Conservation (phyloP, 2,113 vertebrate species). For the Melanostigma gelatinosum region DNA sequence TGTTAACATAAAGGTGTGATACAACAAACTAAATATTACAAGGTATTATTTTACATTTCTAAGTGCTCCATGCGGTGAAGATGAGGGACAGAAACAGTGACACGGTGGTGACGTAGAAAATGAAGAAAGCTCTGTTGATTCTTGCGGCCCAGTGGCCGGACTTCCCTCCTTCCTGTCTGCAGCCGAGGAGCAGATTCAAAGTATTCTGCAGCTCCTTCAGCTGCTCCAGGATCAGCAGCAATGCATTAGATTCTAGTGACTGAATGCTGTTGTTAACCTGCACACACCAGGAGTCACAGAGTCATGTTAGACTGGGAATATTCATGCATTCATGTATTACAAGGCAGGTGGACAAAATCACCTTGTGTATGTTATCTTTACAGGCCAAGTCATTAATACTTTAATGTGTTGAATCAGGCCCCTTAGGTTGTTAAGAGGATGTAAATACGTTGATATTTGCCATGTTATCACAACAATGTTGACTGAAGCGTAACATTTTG, state of each 20-base stretch:
- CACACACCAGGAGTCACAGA: constrained; percentile 5
- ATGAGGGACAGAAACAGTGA: constrained; percentile 64
- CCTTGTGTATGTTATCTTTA: neutral
- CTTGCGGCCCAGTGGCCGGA: constrained; percentile 40
- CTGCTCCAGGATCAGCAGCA: constrained; percentile 71
- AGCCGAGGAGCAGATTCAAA: constrained; percentile 12
- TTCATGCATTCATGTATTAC: neutral
- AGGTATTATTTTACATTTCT: neutral
- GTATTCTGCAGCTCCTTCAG: constrained; percentile 62
- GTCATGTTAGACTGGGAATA: neutral
- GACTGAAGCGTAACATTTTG: neutral
- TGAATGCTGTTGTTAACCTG: constrained; percentile 45
- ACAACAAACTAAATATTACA: neutral
- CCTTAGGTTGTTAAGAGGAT: neutral
- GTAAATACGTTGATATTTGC: neutral
- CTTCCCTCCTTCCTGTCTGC: neutral
- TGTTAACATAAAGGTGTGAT: neutral
- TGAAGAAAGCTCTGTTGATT: constrained; percentile 71
- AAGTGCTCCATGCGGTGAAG: constrained; percentile 62
- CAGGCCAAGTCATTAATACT: neutral
- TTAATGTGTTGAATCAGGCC: neutral
- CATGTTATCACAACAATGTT: neutral
- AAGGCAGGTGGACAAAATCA: neutral
- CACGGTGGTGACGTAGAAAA: constrained; percentile 60
- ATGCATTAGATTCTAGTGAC: constrained; percentile 35